phyloP scores from a whole-genome alignment of 2,888 invertebrate genomes.

The Rhamnusium bicolor region DNA sequence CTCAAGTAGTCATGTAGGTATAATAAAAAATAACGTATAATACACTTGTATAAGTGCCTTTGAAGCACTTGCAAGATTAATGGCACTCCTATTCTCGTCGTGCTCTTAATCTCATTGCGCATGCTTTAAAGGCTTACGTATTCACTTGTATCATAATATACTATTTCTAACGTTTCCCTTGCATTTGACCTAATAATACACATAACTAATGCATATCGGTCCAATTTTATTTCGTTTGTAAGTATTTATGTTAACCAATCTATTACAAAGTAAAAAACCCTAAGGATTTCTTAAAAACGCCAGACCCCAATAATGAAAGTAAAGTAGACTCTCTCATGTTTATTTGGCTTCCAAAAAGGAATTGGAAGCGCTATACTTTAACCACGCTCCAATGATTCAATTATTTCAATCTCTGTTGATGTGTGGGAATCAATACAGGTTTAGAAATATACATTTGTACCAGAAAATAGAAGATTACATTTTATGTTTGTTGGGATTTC shows the following conservation, averaged over 20 bases:
- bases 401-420: neutral
- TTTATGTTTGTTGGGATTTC: neutral
- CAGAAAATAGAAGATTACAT: too few species aligned
- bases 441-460: neutral
- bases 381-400: neutral
- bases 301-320: neutral
- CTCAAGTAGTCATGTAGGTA: too few species aligned
- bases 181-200: too few species aligned
- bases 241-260: neutral
- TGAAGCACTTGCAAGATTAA: too few species aligned
- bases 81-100: too few species aligned
- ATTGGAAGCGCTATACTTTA: neutral
- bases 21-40: too few species aligned
- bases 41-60: too few species aligned
- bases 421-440: neutral
- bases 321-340: slow-evolving; percentile 2
- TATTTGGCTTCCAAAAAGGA: slow-evolving; percentile 13
- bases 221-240: neutral
- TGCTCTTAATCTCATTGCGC: too few species aligned
- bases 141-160: too few species aligned
- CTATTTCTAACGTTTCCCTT: too few species aligned
- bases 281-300: neutral
- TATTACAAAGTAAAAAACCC: neutral
- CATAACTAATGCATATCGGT: too few species aligned
- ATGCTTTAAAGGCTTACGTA: too few species aligned